Evolutionary conservation across 92 coral and sea anemone species (phyloP), one percentile per base, ranked within the genome.

Genomic region (Paragorgia papillata): DNA sequence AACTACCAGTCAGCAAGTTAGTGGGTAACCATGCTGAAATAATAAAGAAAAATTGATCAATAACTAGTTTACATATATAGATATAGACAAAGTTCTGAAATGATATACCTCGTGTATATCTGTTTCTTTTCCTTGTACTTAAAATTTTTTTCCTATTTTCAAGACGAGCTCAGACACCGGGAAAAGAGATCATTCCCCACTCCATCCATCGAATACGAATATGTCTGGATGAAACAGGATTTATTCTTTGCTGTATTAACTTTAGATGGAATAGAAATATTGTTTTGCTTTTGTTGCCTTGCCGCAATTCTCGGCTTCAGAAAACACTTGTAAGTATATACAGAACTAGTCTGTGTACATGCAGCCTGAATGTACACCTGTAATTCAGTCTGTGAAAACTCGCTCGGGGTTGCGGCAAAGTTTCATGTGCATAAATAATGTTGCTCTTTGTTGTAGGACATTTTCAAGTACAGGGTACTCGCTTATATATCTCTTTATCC

Each of bases 271-370:
- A 33, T 68, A 37, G 75, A 26, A 53, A 20, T 68, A 18, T 20
- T 46, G 1, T 68, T 46, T 21, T 68, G 75, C 35, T 9, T 68
- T 24, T 22, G 35, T 32, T 68, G 75, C 31, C 57, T 53, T 28
- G 15, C 19, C 13, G 75, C 10, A 41, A 68, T 68, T 1, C 2
- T 24, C 10, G 2, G 22, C 33, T 68, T 44, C 39, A 68, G 33
- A 49, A 68, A 31, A 32, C 75, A 68, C 29, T 68, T 68, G 75
- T 68, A 68, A 68, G 75, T 68, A 68, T 27, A 46, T n/a, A 7
- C 2, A 7, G 53, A 46, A 46, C 7, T 37, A 37, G 43, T 37
- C 10, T 37, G 43, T 37, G 4, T 4, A 4, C 43, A 37, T 37
- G 43, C 4, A 37, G 43, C 6, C 10, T 37, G 43, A 37, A 37